These are phyloP conservation scores for Sinocyclocheilus grahami DNA, from an alignment of 2,113 vertebrate genomes.

Conservation along the genomic window DNA sequence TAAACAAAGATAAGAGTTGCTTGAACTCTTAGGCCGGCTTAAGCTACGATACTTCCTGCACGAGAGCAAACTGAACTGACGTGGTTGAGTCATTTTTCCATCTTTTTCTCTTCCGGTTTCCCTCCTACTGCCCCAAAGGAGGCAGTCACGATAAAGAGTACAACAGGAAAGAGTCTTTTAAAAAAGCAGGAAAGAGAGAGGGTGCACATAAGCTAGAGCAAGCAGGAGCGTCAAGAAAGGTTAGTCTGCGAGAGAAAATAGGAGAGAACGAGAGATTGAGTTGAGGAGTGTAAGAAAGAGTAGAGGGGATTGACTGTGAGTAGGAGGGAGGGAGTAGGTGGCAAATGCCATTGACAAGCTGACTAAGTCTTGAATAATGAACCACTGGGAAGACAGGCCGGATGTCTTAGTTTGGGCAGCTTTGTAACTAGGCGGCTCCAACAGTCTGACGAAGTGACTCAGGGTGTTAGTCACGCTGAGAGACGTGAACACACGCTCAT, in stretches of 20 bases:
- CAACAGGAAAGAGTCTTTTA: not conserved
- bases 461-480: constrained; percentile 49
- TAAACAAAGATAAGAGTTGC: not conserved
- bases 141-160: constrained; percentile 7
- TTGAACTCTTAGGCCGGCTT: not conserved
- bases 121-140: not conserved
- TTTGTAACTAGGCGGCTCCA: constrained; percentile 26
- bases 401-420: constrained; percentile 58
- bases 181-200: not conserved
- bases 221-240: not conserved
- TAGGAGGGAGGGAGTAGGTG: constrained; percentile 19
- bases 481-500: constrained; percentile 5
- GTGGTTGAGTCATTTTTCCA: not conserved
- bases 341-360: constrained; percentile 33
- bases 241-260: not conserved
- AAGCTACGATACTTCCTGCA: not conserved
- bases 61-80: not conserved
- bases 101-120: constrained; percentile 23
- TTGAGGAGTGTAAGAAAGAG: not conserved
- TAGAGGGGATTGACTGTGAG: not conserved
- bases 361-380: constrained; percentile 37
- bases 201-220: not conserved
- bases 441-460: constrained; percentile 43
- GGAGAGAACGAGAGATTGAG: not conserved
- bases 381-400: constrained; percentile 31